Base-by-base conservation (phyloP, 2,888 invertebrate genomes). In the Tetramorium bicarinatum region DNA sequence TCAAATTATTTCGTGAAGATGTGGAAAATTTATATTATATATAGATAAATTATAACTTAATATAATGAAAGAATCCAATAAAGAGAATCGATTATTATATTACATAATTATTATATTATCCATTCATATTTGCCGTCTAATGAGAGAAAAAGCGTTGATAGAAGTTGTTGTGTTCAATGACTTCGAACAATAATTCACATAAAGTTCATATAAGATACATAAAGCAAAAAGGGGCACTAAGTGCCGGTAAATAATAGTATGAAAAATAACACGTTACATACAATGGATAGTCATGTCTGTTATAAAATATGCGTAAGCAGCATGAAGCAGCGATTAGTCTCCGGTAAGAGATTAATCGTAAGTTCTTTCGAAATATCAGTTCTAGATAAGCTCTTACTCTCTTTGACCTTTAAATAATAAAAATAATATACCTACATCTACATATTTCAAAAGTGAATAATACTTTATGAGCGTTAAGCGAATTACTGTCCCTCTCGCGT, bases 211-310 rank as follows among this genome's bases (percentile, higher is more conserved):
- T 54, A 15, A 54, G 11, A 54, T 38, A 38, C 18, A 25, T 41
- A 49, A 49, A 38, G 21, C n/a, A 75, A 34, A 47, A 47, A 21
- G 25, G 6, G 56, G 11, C 3, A 59, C 29, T 13, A 6, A 21
- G 15, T 21, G 15, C 15, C n/a, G 25, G 41, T 29, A 75, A 75
- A 75, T 75, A 75, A 47, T 21, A 75, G 21, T 75, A 61, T 61
- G 75, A 61, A 34, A 62, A 75, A 44, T 61, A 9, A 18, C 44
- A 6, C 34, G 34, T 75, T 75, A n/a, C 3, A 15, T 21, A 47
- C 44, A 75, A 75, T 61, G 9, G 6, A 75, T 75, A 75, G 47
- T 75, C 34, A 75, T 61, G 75, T n/a, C 47, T 61, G 15, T 9
- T 38, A 47, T 75, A 75, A 75, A 47, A 75, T 75, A 75, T 75